phyloP scores from a whole-genome alignment of 1,140 invertebrate species.

The Lasioglossum albipes region DNA sequence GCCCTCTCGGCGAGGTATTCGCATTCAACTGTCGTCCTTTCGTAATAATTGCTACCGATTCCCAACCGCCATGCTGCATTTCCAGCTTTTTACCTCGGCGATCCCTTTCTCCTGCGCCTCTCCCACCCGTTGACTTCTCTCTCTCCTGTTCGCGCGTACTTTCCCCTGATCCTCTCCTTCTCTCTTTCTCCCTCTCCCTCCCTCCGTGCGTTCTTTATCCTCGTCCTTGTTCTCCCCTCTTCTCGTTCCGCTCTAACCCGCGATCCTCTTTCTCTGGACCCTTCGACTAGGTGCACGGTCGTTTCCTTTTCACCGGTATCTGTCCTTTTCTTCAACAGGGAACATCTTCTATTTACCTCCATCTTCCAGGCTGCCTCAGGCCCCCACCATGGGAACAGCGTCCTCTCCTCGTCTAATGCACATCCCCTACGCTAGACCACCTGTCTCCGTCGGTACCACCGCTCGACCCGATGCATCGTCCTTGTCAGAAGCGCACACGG shows the following conservation, averaged over 20 bases:
- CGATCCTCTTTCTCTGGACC: slow-evolving; percentile 31
- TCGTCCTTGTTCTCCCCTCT: background rate
- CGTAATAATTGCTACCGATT: slow-evolving; percentile 78
- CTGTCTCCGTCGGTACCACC: background rate
- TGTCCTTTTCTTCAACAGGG: slow-evolving; percentile 35
- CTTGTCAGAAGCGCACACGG: background rate
- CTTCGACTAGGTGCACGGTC: slow-evolving; percentile 13
- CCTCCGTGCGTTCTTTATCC: background rate
- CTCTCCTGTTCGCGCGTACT: slow-evolving; percentile 36
- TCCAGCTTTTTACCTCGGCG: slow-evolving; percentile 75
- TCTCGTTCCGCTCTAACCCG: slow-evolving; percentile 1
- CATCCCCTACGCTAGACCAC: slow-evolving; percentile 21
- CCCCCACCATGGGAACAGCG: background rate
- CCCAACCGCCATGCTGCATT: slow-evolving; percentile 78
- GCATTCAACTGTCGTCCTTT: slow-evolving; percentile 73
- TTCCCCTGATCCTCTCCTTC: slow-evolving; percentile 29
- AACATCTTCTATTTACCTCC: slow-evolving; percentile 41
- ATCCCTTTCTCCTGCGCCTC: slow-evolving; percentile 39
- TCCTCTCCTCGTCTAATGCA: slow-evolving; percentile 26
- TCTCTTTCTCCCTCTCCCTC: slow-evolving; percentile 5
- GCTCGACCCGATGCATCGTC: background rate
- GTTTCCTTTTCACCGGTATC: slow-evolving; percentile 37
- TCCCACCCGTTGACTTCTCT: slow-evolving; percentile 30
- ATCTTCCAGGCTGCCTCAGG: background rate
- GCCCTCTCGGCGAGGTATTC: slow-evolving; percentile 44